These are phyloP conservation scores for Orbicella faveolata DNA, from an alignment of 64 coral and sea anemone genomes.

Conservation along the genomic window DNA sequence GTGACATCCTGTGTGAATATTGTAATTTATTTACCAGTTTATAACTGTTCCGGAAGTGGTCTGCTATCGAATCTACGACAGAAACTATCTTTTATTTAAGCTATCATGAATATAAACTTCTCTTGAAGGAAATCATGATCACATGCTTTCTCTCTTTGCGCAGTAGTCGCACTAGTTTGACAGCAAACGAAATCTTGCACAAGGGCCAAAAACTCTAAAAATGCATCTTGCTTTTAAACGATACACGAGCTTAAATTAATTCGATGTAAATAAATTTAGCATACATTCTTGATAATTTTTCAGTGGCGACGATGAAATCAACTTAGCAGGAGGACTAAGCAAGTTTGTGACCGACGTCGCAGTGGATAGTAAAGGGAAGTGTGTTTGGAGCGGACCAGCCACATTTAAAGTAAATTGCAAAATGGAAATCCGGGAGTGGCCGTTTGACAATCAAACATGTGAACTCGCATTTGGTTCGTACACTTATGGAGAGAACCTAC, in stretches of 20 bases:
- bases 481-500: slow-evolving; percentile 9
- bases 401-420: slow-evolving; percentile 6
- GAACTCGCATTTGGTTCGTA: slow-evolving; percentile 10
- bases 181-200: no score
- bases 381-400: slow-evolving; percentile 36
- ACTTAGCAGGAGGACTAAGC: neutral
- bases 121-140: no score
- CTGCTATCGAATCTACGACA: no score
- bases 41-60: no score
- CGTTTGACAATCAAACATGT: slow-evolving; percentile 20
- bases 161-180: no score
- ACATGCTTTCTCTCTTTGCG: no score
- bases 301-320: neutral
- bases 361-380: neutral
- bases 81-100: no score
- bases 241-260: no score
- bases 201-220: no score
- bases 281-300: neutral
- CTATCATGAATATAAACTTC: no score
- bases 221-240: neutral
- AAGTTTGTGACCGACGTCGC: neutral
- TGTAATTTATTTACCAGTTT: no score
- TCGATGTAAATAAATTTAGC: neutral
- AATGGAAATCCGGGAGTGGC: neutral
- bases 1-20: no score